Conservation (phyloP, 2,888 invertebrate species). For the Xestia c-nigrum region DNA sequence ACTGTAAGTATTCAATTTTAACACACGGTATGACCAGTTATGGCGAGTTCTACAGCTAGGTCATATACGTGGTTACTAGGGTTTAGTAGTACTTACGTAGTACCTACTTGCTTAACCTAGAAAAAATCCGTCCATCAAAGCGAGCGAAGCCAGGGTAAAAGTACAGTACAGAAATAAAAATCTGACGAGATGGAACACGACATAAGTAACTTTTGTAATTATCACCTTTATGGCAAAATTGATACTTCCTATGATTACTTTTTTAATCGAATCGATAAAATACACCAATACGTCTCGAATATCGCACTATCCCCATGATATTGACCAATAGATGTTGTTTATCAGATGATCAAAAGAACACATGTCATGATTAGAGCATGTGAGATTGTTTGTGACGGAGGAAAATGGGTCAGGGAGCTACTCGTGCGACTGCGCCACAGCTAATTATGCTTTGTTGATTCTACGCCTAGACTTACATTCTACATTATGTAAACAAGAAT, state of each 20-base stretch:
- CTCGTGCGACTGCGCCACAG: conserved; percentile 16
- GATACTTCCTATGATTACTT: too few species aligned
- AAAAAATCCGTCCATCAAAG: too few species aligned
- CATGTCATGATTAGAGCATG: background rate
- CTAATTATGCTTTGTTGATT: conserved; percentile 32
- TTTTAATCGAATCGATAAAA: too few species aligned
- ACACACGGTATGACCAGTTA: conserved; percentile 14
- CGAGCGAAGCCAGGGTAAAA: too few species aligned
- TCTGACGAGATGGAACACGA: too few species aligned
- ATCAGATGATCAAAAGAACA: background rate
- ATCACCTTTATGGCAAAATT: too few species aligned
- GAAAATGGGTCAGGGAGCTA: conserved; percentile 39
- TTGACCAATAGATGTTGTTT: background rate
- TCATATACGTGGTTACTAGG: background rate
- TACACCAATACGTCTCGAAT: background rate
- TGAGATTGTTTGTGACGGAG: conserved; percentile 23
- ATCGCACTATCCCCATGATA: background rate
- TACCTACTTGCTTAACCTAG: too few species aligned
- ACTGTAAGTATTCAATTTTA: conserved; percentile 49
- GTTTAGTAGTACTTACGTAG: too few species aligned
- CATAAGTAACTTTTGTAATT: too few species aligned
- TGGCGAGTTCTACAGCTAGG: conserved; percentile 6
- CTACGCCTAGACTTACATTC: background rate
- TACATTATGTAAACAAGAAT: background rate
- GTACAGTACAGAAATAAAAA: too few species aligned